Evolutionary conservation across 1,140 invertebrate genomes (phyloP).

Genomic region (Zaprionus davidi): DNA sequence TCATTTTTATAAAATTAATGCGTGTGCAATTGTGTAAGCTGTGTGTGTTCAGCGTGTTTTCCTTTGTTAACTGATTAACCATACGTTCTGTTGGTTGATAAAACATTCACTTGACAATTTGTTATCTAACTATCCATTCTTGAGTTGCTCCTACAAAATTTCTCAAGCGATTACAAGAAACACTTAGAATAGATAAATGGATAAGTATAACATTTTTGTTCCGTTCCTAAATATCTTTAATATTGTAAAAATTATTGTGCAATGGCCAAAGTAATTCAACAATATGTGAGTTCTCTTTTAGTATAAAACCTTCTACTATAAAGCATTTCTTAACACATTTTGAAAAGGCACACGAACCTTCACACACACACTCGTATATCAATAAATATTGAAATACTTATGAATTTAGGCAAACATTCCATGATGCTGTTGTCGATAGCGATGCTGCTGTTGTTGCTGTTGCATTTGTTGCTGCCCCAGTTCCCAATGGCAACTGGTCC

Average conservation of each 20-base stretch:
- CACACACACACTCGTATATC: constrained; percentile 28
- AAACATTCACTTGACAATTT: no score
- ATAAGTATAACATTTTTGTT: no score
- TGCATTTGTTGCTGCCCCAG: constrained; percentile 26
- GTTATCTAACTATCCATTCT: no score
- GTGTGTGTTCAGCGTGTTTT: no score
- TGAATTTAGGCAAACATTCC: constrained; percentile 62
- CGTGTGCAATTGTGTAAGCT: neutral
- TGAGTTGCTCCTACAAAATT: no score
- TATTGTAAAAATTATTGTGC: neutral
- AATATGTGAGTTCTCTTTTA: neutral
- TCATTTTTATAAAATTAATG: neutral
- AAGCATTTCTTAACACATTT: neutral
- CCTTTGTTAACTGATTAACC: no score
- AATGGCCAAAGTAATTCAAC: neutral
- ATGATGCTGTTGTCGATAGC: constrained; percentile 38
- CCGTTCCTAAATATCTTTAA: no score
- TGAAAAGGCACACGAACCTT: constrained; percentile 16
- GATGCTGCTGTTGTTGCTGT: neutral
- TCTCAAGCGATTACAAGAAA: no score
- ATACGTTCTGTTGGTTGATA: no score
- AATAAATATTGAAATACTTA: constrained; percentile 75
- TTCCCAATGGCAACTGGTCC: constrained; percentile 35
- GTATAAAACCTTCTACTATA: neutral
- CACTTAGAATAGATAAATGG: no score